These are phyloP conservation scores for Phrynocephalus vlangalii DNA, from an alignment of 2,797 vertebrate species.

Conservation along the genomic window DNA sequence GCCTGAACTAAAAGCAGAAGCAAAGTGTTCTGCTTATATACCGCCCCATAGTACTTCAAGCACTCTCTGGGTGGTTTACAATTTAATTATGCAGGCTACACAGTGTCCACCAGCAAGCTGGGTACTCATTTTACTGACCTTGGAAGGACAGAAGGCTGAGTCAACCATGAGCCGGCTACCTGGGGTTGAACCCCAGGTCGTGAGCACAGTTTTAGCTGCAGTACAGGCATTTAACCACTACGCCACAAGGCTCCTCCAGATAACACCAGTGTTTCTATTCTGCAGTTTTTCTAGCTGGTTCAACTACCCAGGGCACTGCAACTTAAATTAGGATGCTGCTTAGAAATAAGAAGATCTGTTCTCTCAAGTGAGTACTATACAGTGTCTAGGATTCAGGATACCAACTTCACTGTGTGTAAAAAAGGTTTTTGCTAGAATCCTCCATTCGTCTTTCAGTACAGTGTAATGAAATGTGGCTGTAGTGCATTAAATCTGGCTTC, in stretches of 20 bases:
- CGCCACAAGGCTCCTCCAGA: too few species aligned
- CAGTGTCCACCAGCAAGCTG: too few species aligned
- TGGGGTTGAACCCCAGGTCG: too few species aligned
- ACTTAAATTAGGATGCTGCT: neutral
- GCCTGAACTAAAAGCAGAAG: neutral
- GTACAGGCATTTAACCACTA: too few species aligned
- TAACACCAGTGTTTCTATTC: neutral
- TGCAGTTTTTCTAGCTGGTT: neutral
- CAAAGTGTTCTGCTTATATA: too few species aligned
- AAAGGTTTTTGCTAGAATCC: neutral
- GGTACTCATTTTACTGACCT: too few species aligned
- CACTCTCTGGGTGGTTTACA: too few species aligned
- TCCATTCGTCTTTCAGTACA: constrained; percentile 23
- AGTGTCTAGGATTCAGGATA: neutral
- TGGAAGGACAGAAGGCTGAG: too few species aligned
- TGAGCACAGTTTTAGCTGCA: too few species aligned
- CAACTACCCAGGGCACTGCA: neutral
- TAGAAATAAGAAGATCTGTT: neutral
- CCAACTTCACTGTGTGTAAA: neutral
- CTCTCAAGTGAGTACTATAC: neutral
- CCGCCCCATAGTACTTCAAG: too few species aligned
- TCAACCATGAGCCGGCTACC: too few species aligned
- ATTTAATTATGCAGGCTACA: too few species aligned
- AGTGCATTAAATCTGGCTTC: neutral
- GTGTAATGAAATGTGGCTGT: neutral